These are phyloP conservation scores for Brachyopa scutellaris DNA, from an alignment of 2,888 invertebrate genomes.

Conservation along the genomic window DNA sequence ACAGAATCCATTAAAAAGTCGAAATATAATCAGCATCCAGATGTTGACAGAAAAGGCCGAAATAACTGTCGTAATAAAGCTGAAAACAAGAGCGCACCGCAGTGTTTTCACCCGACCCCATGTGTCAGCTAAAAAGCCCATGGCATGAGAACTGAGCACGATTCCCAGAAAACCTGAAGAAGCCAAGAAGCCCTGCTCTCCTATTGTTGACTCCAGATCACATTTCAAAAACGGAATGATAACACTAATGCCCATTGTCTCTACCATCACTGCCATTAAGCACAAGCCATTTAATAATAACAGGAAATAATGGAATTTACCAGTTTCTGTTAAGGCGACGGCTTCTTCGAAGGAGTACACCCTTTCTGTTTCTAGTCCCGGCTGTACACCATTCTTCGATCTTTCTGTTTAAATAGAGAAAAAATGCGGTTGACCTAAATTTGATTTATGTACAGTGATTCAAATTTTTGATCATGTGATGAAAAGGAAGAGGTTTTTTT, in stretches of 20 bases:
- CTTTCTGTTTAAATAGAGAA: no score
- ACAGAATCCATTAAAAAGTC: constrained; percentile 87
- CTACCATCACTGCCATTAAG: constrained; percentile 87
- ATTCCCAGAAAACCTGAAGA: constrained; percentile 87
- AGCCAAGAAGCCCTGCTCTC: constrained; percentile 85
- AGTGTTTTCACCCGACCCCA: constrained; percentile 86
- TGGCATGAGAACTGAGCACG: constrained; percentile 88
- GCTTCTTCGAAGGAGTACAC: constrained; percentile 79
- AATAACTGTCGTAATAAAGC: constrained; percentile 83
- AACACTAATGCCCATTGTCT: constrained; percentile 86
- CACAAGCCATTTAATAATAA: constrained; percentile 85
- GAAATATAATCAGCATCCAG: constrained; percentile 84
- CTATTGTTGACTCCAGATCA: constrained; percentile 84
- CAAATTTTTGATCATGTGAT: no score
- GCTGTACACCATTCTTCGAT: constrained; percentile 1
- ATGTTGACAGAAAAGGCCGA: constrained; percentile 85
- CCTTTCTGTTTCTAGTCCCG: constrained; percentile 5
- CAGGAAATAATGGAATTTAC: constrained; percentile 85
- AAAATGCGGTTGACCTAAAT: no score
- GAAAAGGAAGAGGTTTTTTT: no score
- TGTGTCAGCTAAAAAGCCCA: constrained; percentile 91
- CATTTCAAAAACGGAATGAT: constrained; percentile 87
- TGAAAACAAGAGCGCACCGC: constrained; percentile 83
- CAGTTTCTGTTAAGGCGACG: constrained; percentile 83
- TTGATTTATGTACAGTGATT: no score